These are phyloP conservation scores for Propsilocerus akamusi DNA, from an alignment of 1,140 invertebrate genomes.

Conservation along the genomic window DNA sequence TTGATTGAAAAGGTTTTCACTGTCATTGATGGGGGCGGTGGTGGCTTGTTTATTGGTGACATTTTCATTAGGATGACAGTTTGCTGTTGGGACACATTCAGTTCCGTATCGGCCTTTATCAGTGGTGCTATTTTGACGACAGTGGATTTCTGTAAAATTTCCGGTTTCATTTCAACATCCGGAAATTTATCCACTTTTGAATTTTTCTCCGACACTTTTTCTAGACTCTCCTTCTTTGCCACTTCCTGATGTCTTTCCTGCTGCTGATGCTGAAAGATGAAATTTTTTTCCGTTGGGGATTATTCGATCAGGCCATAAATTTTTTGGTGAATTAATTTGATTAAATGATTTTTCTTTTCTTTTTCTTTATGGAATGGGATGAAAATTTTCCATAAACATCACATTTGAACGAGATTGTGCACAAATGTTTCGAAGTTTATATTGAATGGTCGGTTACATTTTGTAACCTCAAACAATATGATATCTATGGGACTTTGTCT, in stretches of 20 bases:
- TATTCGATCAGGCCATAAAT: neutral
- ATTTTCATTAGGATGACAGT: too few relatives aligned
- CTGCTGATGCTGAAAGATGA: too few relatives aligned
- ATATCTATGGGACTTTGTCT: too few relatives aligned
- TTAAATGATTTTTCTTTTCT: neutral
- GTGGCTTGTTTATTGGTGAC: too few relatives aligned
- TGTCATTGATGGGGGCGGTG: neutral
- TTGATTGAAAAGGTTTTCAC: neutral
- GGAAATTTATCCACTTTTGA: neutral
- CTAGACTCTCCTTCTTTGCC: neutral
- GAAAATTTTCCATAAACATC: neutral
- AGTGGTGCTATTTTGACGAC: neutral
- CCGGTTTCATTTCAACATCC: neutral
- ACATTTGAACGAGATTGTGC: neutral
- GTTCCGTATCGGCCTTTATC: neutral
- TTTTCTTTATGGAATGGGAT: neutral
- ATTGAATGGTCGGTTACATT: neutral
- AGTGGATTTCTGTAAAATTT: neutral
- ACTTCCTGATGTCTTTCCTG: neutral
- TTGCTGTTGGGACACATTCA: too few relatives aligned
- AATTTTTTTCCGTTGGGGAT: too few relatives aligned
- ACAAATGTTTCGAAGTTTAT: neutral
- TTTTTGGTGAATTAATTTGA: conserved; percentile 3
- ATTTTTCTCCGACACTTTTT: neutral
- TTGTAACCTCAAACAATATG: neutral